These are phyloP conservation scores for Drosophila villosipedis DNA, from an alignment of 2,888 invertebrate genomes.

Conservation along the genomic window DNA sequence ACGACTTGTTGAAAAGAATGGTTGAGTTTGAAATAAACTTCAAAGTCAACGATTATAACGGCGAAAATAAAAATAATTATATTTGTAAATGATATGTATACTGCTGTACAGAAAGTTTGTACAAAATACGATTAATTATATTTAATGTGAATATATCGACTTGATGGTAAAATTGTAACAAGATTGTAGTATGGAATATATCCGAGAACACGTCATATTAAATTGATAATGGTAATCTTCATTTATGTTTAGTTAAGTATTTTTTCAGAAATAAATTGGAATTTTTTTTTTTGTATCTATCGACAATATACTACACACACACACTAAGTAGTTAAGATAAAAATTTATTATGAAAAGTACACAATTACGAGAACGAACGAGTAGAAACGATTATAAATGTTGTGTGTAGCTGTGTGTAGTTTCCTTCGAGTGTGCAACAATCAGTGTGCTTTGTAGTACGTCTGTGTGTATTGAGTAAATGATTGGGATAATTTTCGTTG, in stretches of 20 bases:
- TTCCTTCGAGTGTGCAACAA: slow-evolving; percentile 17
- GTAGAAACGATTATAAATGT: slow-evolving; percentile 59
- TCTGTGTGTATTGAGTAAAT: slow-evolving; percentile 38
- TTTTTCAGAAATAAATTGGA: slow-evolving; percentile 41
- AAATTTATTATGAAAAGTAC: slow-evolving; percentile 70
- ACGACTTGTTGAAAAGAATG: background rate
- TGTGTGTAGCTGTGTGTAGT: slow-evolving; percentile 22
- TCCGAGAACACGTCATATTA: slow-evolving; percentile 59
- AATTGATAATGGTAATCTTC: slow-evolving; percentile 45
- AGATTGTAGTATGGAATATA: slow-evolving; percentile 53
- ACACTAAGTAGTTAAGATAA: slow-evolving; percentile 67
- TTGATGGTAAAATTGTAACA: slow-evolving; percentile 35
- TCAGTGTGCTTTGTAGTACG: slow-evolving; percentile 16
- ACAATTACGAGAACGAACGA: slow-evolving; percentile 77
- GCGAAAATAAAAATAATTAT: background rate
- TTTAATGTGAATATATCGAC: slow-evolving; percentile 34
- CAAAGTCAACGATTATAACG: background rate
- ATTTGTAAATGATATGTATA: slow-evolving; percentile 13
- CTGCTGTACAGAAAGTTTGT: slow-evolving; percentile 34
- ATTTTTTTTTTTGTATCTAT: slow-evolving; percentile 35
- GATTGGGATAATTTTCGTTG: slow-evolving; percentile 20
- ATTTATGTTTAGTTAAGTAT: slow-evolving; percentile 37
- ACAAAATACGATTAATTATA: slow-evolving; percentile 51
- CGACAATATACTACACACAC: slow-evolving; percentile 68
- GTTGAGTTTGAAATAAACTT: background rate